A percentile compares a stretch with the other conserved stretches of the same genome.
These are phyloP conservation scores for Tetragnatha montana DNA, from an alignment of 2,888 invertebrate genomes.

Conservation along the genomic window DNA sequence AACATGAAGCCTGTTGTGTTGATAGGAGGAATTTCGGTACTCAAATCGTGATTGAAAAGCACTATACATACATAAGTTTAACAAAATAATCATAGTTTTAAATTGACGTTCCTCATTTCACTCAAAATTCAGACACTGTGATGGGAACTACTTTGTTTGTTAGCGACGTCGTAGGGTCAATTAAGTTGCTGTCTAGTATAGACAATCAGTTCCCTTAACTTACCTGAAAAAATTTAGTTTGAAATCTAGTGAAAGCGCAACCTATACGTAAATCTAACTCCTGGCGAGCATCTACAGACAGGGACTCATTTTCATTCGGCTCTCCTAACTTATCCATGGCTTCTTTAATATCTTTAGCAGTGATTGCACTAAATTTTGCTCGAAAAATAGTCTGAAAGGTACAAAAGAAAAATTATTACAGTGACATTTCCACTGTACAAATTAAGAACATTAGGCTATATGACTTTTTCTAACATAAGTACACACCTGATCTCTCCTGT, in stretches of 20 bases:
- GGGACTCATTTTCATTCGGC: conserved; percentile 97
- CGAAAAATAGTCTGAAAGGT: conserved; percentile 83
- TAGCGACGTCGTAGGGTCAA: too few species aligned
- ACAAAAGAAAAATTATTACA: background rate
- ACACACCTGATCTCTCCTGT: conserved; percentile 74
- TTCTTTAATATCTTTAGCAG: conserved; percentile 95
- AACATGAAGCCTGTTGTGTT: too few species aligned
- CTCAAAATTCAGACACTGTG: too few species aligned
- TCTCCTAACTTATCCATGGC: conserved; percentile 89
- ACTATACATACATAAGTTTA: too few species aligned
- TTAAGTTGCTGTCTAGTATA: too few species aligned
- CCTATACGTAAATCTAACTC: conserved; percentile 98
- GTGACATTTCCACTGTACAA: background rate
- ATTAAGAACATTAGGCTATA: background rate
- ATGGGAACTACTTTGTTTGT: too few species aligned
- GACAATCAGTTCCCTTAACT: conserved; percentile 23
- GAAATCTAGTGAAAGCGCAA: conserved; percentile 98
- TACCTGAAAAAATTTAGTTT: conserved; percentile 98
- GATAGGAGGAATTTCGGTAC: too few species aligned
- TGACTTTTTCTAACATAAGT: background rate
- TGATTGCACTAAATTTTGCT: conserved; percentile 97
- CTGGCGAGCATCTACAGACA: conserved; percentile 96
- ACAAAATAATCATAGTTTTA: too few species aligned
- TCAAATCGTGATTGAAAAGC: too few species aligned
- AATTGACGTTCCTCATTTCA: too few species aligned